Conservation (phyloP, 2,797 vertebrate genomes). For the Lepus oiostolus region DNA sequence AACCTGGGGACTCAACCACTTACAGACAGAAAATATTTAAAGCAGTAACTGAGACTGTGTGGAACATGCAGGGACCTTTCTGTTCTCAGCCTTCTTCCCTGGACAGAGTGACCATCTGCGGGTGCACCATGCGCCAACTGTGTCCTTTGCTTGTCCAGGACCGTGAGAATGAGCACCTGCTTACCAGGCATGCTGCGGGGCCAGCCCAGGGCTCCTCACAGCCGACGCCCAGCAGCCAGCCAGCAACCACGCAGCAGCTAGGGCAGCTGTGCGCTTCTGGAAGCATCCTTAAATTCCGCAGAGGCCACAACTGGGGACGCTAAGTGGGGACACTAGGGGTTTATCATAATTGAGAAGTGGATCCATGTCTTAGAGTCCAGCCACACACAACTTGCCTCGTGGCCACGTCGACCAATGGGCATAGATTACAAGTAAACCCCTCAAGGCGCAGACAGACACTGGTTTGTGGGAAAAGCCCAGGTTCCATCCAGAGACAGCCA, state of each 20-base stretch:
- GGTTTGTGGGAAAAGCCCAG: background rate
- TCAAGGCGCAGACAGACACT: background rate
- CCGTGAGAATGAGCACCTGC: background rate
- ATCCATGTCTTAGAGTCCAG: background rate
- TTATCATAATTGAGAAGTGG: background rate
- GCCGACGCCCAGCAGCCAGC: background rate
- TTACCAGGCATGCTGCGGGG: background rate
- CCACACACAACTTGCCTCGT: background rate
- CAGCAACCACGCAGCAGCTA: background rate
- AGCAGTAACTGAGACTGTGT: background rate
- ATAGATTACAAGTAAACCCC: background rate
- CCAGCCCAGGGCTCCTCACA: background rate
- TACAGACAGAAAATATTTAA: background rate
- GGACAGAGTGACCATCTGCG: background rate
- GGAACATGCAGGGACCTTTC: background rate
- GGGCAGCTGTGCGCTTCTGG: background rate
- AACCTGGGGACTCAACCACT: background rate
- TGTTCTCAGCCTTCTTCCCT: background rate
- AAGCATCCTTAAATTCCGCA: background rate
- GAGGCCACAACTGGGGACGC: too few relatives aligned
- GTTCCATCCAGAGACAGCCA: background rate
- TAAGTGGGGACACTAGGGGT: background rate
- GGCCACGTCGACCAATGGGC: background rate
- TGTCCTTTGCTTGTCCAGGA: background rate
- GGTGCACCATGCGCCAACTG: background rate